Conservation (phyloP, 2,797 vertebrate genomes). For the Arrhamphus sclerolepis region DNA sequence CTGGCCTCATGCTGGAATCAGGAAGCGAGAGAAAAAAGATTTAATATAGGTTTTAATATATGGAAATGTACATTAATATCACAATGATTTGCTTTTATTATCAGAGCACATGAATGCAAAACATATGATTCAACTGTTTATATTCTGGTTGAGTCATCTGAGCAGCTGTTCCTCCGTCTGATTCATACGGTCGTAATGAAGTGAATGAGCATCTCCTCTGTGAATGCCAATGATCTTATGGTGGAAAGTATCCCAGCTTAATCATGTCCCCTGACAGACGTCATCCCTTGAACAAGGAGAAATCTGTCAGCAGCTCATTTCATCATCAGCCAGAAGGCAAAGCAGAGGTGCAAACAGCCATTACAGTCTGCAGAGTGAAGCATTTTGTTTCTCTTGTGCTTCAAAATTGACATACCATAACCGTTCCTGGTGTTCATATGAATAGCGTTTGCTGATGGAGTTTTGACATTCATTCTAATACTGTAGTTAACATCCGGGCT, state of each 20-base stretch:
- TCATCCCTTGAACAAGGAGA: conserved; percentile 26
- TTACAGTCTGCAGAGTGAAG: conserved; percentile 2
- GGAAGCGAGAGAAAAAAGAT: too few relatives aligned
- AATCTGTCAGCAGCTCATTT: conserved; percentile 30
- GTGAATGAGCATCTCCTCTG: conserved; percentile 8
- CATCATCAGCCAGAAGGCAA: conserved; percentile 5
- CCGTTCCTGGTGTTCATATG: neutral
- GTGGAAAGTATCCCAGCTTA: conserved; percentile 21
- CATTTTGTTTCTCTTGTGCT: neutral
- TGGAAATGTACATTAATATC: too few relatives aligned
- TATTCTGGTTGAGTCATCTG: conserved; percentile 34
- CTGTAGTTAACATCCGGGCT: too few relatives aligned
- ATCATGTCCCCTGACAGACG: conserved; percentile 45
- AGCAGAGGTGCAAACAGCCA: conserved; percentile 3
- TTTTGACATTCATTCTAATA: too few relatives aligned
- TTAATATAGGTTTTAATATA: too few relatives aligned
- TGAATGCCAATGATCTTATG: conserved; percentile 23
- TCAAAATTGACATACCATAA: neutral
- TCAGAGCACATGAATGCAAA: too few relatives aligned
- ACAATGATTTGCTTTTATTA: too few relatives aligned
- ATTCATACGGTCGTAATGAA: conserved; percentile 37
- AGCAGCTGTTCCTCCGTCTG: conserved; percentile 54
- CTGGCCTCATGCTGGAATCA: too few relatives aligned
- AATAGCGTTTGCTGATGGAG: too few relatives aligned
- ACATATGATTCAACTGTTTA: neutral